Percentiles rank a stretch among this genome's conserved stretches.
phyloP scores from a whole-genome alignment of 2,797 vertebrate genomes.

The Pseudochaenichthys georgianus region DNA sequence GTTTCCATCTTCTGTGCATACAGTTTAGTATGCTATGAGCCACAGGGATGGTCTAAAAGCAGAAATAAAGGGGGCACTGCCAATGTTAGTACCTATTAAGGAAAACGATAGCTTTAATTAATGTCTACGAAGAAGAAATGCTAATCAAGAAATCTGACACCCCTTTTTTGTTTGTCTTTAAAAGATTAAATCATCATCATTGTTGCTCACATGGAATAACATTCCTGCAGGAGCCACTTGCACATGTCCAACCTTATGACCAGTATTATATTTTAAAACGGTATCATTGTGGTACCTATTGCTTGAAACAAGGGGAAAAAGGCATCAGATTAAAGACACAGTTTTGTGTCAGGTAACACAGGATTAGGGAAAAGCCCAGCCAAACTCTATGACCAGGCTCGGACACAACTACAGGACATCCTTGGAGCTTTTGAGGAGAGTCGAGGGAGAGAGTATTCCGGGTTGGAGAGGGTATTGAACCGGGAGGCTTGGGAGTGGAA shows the following conservation, averaged over 20 bases:
- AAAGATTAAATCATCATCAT: neutral
- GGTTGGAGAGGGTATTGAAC: conserved; percentile 53
- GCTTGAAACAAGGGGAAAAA: conserved; percentile 39
- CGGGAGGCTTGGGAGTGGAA: conserved; percentile 26
- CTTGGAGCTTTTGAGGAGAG: conserved; percentile 46
- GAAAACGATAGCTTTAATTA: conserved; percentile 24
- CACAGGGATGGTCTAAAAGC: conserved; percentile 45
- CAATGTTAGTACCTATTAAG: conserved; percentile 61
- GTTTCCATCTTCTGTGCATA: conserved; percentile 67
- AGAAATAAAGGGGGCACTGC: conserved; percentile 35
- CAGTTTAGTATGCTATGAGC: conserved; percentile 29
- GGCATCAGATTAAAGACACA: conserved; percentile 64
- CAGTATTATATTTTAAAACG: conserved; percentile 59
- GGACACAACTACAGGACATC: conserved; percentile 53
- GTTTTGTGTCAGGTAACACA: conserved; percentile 33
- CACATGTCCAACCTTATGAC: conserved; percentile 64
- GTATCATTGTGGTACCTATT: neutral
- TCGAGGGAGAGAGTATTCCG: conserved; percentile 42
- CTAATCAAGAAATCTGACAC: conserved; percentile 56
- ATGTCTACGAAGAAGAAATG: conserved; percentile 41
- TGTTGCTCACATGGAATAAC: neutral
- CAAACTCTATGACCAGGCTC: conserved; percentile 40
- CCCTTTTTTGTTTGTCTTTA: conserved; percentile 40
- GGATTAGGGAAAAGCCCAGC: conserved; percentile 34
- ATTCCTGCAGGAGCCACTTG: conserved; percentile 35